These are phyloP conservation scores for Stenodema calcarata DNA, from an alignment of 2,888 invertebrate species.

Conservation along the genomic window DNA sequence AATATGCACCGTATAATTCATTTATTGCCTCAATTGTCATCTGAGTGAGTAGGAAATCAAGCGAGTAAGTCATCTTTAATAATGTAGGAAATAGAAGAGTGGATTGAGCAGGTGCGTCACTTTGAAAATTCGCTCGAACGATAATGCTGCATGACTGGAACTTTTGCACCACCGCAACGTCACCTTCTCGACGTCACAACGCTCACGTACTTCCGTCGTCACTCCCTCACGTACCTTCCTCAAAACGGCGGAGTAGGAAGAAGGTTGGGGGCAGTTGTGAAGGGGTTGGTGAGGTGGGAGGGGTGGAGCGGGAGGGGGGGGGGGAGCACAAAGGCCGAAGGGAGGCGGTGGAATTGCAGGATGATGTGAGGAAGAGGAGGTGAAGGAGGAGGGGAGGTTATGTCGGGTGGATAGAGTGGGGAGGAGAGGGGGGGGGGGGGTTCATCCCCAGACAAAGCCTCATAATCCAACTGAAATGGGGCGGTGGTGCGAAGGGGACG, in stretches of 20 bases:
- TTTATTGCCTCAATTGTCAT: too few species aligned
- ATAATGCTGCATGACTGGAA: too few species aligned
- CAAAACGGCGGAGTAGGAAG: not conserved
- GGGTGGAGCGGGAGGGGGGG: not conserved
- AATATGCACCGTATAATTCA: too few species aligned
- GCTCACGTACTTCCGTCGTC: not conserved
- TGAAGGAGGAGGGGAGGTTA: not conserved
- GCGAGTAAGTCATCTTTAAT: too few species aligned
- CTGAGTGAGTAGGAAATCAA: too few species aligned
- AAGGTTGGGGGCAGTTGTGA: not conserved
- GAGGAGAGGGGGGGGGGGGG: not conserved
- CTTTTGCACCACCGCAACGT: not conserved
- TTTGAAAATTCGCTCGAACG: too few species aligned
- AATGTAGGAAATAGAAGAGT: too few species aligned
- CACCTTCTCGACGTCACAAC: not conserved
- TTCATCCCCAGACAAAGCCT: conserved; percentile 32
- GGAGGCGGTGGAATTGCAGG: too few species aligned
- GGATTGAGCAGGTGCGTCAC: too few species aligned
- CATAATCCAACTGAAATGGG: conserved; percentile 30
- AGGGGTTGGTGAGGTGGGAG: not conserved
- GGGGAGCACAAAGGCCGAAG: conserved; percentile 13
- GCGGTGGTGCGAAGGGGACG: not conserved
- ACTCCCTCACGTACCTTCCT: not conserved
- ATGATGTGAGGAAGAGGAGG: not conserved
- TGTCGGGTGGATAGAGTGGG: not conserved